A percentile compares a stretch with the other conserved stretches of the same genome.
Conservation (phyloP, 2,113 vertebrate species). For the Anolis sagrei region DNA sequence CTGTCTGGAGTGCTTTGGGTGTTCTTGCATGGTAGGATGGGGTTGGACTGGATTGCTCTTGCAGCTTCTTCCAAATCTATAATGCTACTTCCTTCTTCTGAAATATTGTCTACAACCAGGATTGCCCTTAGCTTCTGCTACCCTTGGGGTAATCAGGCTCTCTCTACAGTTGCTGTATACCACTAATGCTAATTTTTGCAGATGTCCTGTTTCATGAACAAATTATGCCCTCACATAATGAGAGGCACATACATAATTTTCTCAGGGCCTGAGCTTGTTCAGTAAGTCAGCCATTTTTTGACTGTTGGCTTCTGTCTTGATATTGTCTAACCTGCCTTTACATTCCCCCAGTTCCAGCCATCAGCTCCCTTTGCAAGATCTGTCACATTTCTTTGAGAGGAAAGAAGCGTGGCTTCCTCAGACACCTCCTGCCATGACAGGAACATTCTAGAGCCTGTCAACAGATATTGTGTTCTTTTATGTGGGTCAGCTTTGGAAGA, state of each 20-base stretch:
- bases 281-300: slow-evolving; percentile 33
- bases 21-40: too few relatives aligned
- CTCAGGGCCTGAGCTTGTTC: neutral
- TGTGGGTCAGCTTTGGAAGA: slow-evolving; percentile 57
- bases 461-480: slow-evolving; percentile 38
- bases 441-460: slow-evolving; percentile 50
- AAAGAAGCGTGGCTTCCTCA: slow-evolving; percentile 30
- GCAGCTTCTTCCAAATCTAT: too few relatives aligned
- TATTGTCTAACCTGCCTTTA: neutral
- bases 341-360: neutral
- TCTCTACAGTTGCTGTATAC: neutral
- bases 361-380: slow-evolving; percentile 23
- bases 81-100: too few relatives aligned
- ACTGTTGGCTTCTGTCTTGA: neutral
- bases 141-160: too few relatives aligned
- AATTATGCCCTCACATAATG: too few relatives aligned
- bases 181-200: slow-evolving; percentile 44
- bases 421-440: neutral
- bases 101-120: too few relatives aligned
- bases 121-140: too few relatives aligned
- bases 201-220: slow-evolving; percentile 31
- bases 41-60: too few relatives aligned
- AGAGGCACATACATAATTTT: neutral
- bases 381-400: slow-evolving; percentile 20
- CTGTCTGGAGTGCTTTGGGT: too few relatives aligned